phyloP scores from a whole-genome alignment of 2,888 invertebrate genomes.

The Rhyacophila evoluta region DNA sequence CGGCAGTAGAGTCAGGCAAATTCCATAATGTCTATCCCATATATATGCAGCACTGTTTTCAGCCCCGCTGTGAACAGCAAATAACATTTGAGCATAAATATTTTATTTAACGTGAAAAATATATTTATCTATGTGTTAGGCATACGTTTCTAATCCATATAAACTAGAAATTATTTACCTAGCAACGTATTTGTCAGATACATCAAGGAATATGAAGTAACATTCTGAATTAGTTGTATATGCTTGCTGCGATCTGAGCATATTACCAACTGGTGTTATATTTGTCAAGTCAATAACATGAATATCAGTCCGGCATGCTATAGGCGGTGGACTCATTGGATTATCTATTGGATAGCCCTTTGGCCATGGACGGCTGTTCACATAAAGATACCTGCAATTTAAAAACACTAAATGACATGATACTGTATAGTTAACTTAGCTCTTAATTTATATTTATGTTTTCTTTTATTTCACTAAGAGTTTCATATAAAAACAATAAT shows the following conservation, averaged over 20 bases:
- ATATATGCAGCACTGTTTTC: conserved; percentile 86
- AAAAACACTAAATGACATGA: too few relatives aligned
- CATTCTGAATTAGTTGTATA: conserved; percentile 88
- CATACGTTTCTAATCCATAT: too few relatives aligned
- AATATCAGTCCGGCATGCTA: conserved; percentile 88
- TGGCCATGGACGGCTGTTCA: conserved; percentile 88
- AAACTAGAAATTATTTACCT: too few relatives aligned
- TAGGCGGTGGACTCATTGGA: conserved; percentile 84
- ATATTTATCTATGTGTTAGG: too few relatives aligned
- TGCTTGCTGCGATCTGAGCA: conserved; percentile 83
- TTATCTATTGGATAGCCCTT: conserved; percentile 79
- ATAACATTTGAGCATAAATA: neutral
- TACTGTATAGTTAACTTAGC: too few relatives aligned
- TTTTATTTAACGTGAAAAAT: too few relatives aligned
- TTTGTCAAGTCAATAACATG: conserved; percentile 86
- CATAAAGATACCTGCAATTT: conserved; percentile 77
- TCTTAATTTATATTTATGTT: too few relatives aligned
- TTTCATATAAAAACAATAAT: too few relatives aligned
- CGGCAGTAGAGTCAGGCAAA: conserved; percentile 79
- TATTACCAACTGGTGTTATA: conserved; percentile 80
- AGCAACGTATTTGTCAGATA: conserved; percentile 84
- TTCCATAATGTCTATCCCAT: conserved; percentile 88
- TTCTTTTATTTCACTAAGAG: too few relatives aligned
- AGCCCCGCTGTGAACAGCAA: conserved; percentile 73
- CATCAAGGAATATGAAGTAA: conserved; percentile 88